phyloP scores from a whole-genome alignment of 2,888 invertebrate genomes.

The Glaucopsyche alexis region DNA sequence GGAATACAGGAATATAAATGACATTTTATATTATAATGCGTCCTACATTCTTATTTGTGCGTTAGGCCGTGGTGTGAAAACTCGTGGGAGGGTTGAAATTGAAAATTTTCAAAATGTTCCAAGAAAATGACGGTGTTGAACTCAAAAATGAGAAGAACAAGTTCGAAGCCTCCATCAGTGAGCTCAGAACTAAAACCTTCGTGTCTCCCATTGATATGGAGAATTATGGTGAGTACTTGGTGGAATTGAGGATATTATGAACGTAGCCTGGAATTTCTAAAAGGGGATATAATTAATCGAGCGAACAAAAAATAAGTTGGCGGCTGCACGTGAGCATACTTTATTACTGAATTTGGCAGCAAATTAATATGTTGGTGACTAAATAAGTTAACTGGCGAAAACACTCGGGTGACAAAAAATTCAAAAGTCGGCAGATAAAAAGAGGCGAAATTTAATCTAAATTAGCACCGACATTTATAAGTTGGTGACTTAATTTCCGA shows the following conservation, averaged over 20 bases:
- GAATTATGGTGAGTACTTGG: conserved; percentile 56
- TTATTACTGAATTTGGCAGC: too few relatives aligned
- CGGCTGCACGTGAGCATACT: too few relatives aligned
- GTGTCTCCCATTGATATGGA: conserved; percentile 62
- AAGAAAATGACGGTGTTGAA: conserved; percentile 50
- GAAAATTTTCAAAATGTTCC: conserved; percentile 56
- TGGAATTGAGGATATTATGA: neutral
- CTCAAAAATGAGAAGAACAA: conserved; percentile 57
- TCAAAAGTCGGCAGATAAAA: too few relatives aligned
- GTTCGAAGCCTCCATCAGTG: conserved; percentile 69
- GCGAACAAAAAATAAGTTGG: too few relatives aligned
- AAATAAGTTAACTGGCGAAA: too few relatives aligned
- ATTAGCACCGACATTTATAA: too few relatives aligned
- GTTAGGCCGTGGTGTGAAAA: neutral
- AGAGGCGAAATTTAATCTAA: too few relatives aligned
- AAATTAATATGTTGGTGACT: too few relatives aligned
- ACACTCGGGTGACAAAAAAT: too few relatives aligned
- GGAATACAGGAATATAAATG: conserved; percentile 48
- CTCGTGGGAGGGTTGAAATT: conserved; percentile 5
- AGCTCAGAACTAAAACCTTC: conserved; percentile 66
- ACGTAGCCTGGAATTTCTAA: too few relatives aligned
- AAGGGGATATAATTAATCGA: too few relatives aligned
- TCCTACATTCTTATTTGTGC: conserved; percentile 6
- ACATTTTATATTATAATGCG: conserved; percentile 29
- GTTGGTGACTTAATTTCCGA: too few relatives aligned